These are phyloP conservation scores for Drosophila sproati DNA, from an alignment of 1,140 invertebrate genomes.

Conservation along the genomic window DNA sequence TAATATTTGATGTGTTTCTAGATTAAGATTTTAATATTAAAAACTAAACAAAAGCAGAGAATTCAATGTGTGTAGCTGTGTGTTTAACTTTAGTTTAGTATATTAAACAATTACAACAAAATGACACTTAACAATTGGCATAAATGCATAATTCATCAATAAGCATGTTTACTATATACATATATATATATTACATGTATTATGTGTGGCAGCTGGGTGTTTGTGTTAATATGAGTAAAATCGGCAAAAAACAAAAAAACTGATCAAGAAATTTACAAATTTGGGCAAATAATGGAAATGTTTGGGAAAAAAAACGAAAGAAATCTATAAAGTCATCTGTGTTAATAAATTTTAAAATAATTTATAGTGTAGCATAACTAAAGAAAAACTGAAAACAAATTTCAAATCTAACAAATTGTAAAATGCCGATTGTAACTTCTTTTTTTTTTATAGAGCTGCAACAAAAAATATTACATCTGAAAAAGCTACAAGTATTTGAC, in stretches of 20 bases:
- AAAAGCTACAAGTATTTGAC: conserved; percentile 49
- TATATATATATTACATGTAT: conserved; percentile 20
- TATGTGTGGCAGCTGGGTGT: conserved; percentile 50
- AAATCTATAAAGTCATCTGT: conserved; percentile 84
- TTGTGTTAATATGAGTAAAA: conserved; percentile 45
- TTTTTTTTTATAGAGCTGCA: conserved; percentile 37
- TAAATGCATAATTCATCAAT: conserved; percentile 24
- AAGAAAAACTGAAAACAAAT: conserved; percentile 44
- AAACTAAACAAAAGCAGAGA: conserved; percentile 40
- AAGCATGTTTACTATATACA: not conserved
- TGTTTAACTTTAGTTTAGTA: conserved; percentile 54
- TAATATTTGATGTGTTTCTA: conserved; percentile 80
- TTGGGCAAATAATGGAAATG: conserved; percentile 56
- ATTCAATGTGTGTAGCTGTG: conserved; percentile 62
- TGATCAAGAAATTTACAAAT: conserved; percentile 37
- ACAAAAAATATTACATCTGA: conserved; percentile 37
- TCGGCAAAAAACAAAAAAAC: conserved; percentile 36
- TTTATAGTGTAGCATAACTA: conserved; percentile 76
- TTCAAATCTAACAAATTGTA: conserved; percentile 6
- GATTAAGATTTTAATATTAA: conserved; percentile 77
- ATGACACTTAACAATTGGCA: conserved; percentile 52
- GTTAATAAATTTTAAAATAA: conserved; percentile 84
- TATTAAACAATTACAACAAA: conserved; percentile 49
- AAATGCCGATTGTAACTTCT: conserved; percentile 22
- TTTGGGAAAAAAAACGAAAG: conserved; percentile 63